These are phyloP conservation scores for Parasteatoda tepidariorum DNA, from an alignment of 1,140 invertebrate species.

Conservation along the genomic window DNA sequence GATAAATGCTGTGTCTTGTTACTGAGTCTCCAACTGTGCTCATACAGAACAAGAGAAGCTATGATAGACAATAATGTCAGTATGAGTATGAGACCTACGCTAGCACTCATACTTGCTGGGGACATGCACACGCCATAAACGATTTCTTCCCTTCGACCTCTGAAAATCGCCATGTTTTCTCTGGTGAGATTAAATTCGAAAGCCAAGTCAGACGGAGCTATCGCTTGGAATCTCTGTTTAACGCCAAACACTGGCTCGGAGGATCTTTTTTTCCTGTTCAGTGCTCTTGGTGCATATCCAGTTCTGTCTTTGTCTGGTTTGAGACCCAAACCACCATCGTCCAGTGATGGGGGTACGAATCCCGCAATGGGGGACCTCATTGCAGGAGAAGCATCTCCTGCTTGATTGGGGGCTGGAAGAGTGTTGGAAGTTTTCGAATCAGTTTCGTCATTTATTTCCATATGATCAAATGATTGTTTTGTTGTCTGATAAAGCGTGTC, in stretches of 20 bases:
- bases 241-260: constrained; percentile 80
- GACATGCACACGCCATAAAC: constrained; percentile 88
- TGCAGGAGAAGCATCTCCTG: not conserved
- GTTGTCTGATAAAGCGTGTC: too few relatives aligned
- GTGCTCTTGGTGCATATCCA: constrained; percentile 64
- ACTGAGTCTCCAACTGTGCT: constrained; percentile 26
- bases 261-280: constrained; percentile 71
- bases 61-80: constrained; percentile 39
- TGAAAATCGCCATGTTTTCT: constrained; percentile 76
- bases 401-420: not conserved
- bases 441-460: not conserved
- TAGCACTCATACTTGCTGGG: constrained; percentile 81
- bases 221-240: constrained; percentile 86
- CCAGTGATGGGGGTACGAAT: constrained; percentile 12
- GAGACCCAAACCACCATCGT: constrained; percentile 71
- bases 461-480: not conserved
- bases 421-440: not conserved
- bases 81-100: constrained; percentile 34
- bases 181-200: constrained; percentile 84
- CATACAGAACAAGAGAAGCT: constrained; percentile 39
- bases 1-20: constrained; percentile 41
- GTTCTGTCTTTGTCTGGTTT: constrained; percentile 61
- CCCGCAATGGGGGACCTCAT: constrained; percentile 7
- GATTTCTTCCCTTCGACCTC: constrained; percentile 82
- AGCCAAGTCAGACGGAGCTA: constrained; percentile 91